phyloP scores from a whole-genome alignment of 2,797 vertebrate genomes.

The Potorous gilbertii region DNA sequence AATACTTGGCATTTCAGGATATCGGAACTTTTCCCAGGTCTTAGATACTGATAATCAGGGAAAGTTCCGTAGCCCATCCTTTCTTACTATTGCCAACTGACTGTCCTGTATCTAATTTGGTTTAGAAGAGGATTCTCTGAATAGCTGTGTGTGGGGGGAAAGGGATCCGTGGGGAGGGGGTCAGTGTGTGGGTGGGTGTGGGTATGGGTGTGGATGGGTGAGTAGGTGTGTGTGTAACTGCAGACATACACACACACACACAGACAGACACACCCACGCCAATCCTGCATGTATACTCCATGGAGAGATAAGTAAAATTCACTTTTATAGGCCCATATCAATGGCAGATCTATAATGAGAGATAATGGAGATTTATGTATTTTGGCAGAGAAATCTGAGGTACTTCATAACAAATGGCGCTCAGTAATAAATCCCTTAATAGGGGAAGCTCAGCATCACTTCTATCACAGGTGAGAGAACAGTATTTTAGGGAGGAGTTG shows the following conservation, averaged over 20 bases:
- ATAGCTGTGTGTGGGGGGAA: conserved; percentile 17
- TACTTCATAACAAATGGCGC: conserved; percentile 70
- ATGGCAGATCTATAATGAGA: conserved; percentile 73
- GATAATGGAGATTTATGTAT: conserved; percentile 68
- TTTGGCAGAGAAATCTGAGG: conserved; percentile 28
- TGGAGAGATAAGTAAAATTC: conserved; percentile 63
- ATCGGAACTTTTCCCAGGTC: conserved; percentile 41
- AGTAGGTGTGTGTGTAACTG: background rate
- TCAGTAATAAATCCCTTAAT: conserved; percentile 79
- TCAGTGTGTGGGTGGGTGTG: background rate
- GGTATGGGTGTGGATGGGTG: too few relatives aligned
- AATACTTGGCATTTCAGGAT: conserved; percentile 46
- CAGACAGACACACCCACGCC: conserved; percentile 52
- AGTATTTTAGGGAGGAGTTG: background rate
- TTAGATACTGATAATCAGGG: conserved; percentile 57
- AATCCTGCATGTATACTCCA: conserved; percentile 32
- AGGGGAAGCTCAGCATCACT: conserved; percentile 60
- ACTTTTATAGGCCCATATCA: conserved; percentile 60
- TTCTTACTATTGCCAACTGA: conserved; percentile 34
- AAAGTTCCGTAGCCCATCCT: conserved; percentile 31
- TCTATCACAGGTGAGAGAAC: conserved; percentile 8
- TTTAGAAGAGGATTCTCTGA: conserved; percentile 66
- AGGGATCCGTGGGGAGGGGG: too few relatives aligned
- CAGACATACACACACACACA: background rate
- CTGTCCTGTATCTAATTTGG: conserved; percentile 59